A percentile compares a stretch with the other conserved stretches of the same genome.
These are phyloP conservation scores for Adelphocoris suturalis DNA, from an alignment of 2,888 invertebrate species.

Conservation along the genomic window DNA sequence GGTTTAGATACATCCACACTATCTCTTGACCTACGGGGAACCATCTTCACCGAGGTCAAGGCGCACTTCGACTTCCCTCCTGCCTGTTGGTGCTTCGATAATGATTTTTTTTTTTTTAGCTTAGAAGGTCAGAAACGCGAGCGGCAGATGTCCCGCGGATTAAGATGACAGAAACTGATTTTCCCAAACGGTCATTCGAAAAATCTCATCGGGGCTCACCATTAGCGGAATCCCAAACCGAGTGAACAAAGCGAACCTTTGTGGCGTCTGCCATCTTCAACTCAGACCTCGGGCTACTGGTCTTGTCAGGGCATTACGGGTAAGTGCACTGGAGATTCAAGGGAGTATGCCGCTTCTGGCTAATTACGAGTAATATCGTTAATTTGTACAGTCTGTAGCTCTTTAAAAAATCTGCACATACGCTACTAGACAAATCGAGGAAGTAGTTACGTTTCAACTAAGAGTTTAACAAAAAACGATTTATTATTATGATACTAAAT, in stretches of 20 bases:
- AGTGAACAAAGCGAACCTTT: slow-evolving; percentile 2
- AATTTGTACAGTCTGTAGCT: not conserved
- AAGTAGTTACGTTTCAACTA: too few species aligned
- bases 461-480: too few species aligned
- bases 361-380: not conserved
- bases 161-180: slow-evolving; percentile 45
- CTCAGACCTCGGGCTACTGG: slow-evolving; percentile 41
- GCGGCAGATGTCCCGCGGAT: slow-evolving; percentile 44
- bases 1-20: not conserved
- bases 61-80: not conserved
- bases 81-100: slow-evolving; percentile 34
- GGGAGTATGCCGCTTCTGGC: slow-evolving; percentile 3
- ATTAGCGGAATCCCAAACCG: slow-evolving; percentile 27
- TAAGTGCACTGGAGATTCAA: slow-evolving; percentile 24
- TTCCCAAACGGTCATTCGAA: slow-evolving; percentile 44
- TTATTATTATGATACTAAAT: too few species aligned
- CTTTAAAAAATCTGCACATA: too few species aligned
- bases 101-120: slow-evolving; percentile 22
- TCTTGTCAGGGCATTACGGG: slow-evolving; percentile 30
- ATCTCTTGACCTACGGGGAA: not conserved
- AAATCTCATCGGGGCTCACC: slow-evolving; percentile 10
- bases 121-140: slow-evolving; percentile 40
- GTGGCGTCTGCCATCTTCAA: not conserved
- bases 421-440: too few species aligned
- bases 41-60: slow-evolving; percentile 3